Evolutionary conservation across 2,888 invertebrate genomes (phyloP).

Genomic region (Omphaloscelis lunosa): DNA sequence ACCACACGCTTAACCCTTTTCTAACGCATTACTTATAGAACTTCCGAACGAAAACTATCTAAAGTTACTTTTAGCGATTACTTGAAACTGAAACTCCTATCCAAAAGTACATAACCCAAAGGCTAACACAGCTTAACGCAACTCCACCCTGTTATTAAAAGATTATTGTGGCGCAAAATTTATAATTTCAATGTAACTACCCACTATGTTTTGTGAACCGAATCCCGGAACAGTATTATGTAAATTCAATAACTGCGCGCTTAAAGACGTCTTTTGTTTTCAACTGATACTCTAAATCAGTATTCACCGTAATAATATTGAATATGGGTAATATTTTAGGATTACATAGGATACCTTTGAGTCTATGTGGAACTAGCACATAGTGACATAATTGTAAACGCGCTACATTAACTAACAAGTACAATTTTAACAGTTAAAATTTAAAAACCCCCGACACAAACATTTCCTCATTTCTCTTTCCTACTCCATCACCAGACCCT

Average conservation of each 20-base stretch:
- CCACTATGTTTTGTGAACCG: slow-evolving; percentile 74
- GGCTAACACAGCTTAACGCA: slow-evolving; percentile 71
- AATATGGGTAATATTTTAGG: slow-evolving; percentile 49
- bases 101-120: slow-evolving; percentile 67
- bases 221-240: slow-evolving; percentile 80
- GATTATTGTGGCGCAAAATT: slow-evolving; percentile 84
- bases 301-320: slow-evolving; percentile 59
- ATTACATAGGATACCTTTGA: slow-evolving; percentile 40
- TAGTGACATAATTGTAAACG: not conserved
- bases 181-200: slow-evolving; percentile 77
- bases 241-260: slow-evolving; percentile 80
- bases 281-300: slow-evolving; percentile 71
- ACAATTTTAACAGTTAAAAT: too few species aligned
- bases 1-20: not conserved
- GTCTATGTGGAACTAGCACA: not conserved
- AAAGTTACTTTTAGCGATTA: slow-evolving; percentile 86
- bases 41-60: slow-evolving; percentile 81
- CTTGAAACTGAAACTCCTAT: slow-evolving; percentile 73
- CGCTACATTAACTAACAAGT: not conserved
- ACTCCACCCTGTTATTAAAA: slow-evolving; percentile 76
- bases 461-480: too few species aligned
- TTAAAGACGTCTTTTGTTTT: slow-evolving; percentile 76
- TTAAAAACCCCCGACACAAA: too few species aligned
- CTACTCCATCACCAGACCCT: too few species aligned
- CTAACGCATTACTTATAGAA: slow-evolving; percentile 27